phyloP scores from a whole-genome alignment of 2,113 vertebrate genomes.

The Istiophorus platypterus region DNA sequence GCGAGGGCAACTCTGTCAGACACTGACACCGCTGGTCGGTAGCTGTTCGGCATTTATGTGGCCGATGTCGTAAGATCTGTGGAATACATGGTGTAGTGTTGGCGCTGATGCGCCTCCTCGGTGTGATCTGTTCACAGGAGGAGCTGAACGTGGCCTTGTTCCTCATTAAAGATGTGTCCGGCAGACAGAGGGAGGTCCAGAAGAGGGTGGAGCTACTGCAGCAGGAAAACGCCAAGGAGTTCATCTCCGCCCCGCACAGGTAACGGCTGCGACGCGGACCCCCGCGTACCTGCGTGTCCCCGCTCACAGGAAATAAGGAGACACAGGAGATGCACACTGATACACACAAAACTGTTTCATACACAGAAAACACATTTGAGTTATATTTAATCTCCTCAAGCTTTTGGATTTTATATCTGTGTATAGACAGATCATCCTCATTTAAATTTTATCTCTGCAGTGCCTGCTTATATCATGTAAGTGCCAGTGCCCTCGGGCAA shows the following conservation, averaged over 20 bases:
- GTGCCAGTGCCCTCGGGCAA: neutral
- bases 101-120: neutral
- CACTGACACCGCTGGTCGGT: neutral
- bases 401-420: neutral
- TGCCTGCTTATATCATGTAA: neutral
- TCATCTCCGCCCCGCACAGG: slow-evolving; percentile 71
- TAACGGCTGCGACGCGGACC: slow-evolving; percentile 30
- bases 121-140: slow-evolving; percentile 83
- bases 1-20: slow-evolving; percentile 19
- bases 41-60: neutral
- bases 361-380: neutral
- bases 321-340: neutral
- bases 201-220: slow-evolving; percentile 90
- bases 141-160: slow-evolving; percentile 90
- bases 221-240: slow-evolving; percentile 83
- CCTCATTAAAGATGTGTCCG: slow-evolving; percentile 91
- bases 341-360: neutral
- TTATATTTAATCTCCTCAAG: neutral
- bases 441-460: neutral
- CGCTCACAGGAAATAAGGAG: no score
- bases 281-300: neutral
- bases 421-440: neutral
- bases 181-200: slow-evolving; percentile 92
- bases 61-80: neutral
- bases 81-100: no score